These are phyloP conservation scores for Stenchaetothrips biformis DNA, from an alignment of 2,888 invertebrate species.

Conservation along the genomic window DNA sequence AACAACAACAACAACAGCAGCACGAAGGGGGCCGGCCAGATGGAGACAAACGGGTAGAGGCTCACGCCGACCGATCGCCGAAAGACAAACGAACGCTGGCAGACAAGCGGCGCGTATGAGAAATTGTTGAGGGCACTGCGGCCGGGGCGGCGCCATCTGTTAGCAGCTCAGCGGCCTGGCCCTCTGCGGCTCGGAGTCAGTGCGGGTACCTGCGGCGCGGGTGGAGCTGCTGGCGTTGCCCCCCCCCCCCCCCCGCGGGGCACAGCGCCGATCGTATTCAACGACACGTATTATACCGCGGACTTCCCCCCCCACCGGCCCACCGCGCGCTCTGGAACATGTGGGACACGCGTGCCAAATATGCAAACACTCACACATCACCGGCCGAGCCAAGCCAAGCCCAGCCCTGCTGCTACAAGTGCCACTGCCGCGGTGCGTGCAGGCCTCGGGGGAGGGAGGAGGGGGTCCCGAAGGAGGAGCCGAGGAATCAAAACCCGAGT, in stretches of 20 bases:
- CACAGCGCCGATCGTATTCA: conserved; percentile 3
- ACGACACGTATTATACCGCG: conserved; percentile 19
- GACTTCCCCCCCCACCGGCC: not conserved
- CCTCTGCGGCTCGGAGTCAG: too few relatives aligned
- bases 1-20: too few relatives aligned
- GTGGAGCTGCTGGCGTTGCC: too few relatives aligned
- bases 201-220: too few relatives aligned
- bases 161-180: too few relatives aligned
- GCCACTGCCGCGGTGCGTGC: too few relatives aligned
- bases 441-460: too few relatives aligned
- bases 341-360: conserved; percentile 5
- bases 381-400: not conserved
- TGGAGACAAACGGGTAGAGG: not conserved
- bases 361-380: conserved; percentile 22
- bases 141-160: too few relatives aligned
- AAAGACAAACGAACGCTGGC: not conserved
- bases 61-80: not conserved
- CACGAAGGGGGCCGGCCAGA: too few relatives aligned
- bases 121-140: not conserved
- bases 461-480: too few relatives aligned
- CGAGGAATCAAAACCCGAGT: too few relatives aligned
- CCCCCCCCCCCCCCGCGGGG: not conserved
- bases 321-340: not conserved
- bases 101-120: not conserved
- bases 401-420: not conserved